Percentiles rank a stretch among this genome's conserved stretches.
phyloP scores from a whole-genome alignment of 2,113 vertebrate genomes.

The Corynorhinus townsendii region DNA sequence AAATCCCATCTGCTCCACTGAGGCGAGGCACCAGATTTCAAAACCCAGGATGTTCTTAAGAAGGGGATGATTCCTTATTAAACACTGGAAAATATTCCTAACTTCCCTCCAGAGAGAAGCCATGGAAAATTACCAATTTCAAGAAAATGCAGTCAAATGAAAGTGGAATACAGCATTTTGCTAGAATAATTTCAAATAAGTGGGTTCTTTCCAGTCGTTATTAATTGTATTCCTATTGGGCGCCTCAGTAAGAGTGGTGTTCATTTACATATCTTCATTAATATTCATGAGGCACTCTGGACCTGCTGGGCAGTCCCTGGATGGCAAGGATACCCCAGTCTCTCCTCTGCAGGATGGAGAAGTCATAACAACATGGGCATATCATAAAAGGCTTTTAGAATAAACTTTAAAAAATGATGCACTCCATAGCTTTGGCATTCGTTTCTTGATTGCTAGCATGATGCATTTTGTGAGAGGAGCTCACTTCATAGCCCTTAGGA shows the following conservation, averaged over 20 bases:
- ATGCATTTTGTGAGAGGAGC: background rate
- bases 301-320: rapidly evolving
- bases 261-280: rapidly evolving
- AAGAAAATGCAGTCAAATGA: background rate
- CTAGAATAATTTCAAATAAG: background rate
- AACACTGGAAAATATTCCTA: conserved; percentile 10
- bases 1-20: background rate
- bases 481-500: background rate
- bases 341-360: background rate
- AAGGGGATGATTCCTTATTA: background rate
- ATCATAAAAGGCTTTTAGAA: rapidly evolving
- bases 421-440: background rate
- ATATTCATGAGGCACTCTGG: background rate
- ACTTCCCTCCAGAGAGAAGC: conserved; percentile 16
- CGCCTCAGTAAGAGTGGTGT: rapidly evolving
- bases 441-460: rapidly evolving
- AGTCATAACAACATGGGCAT: rapidly evolving
- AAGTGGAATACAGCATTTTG: background rate
- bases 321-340: background rate
- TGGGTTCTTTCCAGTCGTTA: background rate
- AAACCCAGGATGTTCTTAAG: background rate
- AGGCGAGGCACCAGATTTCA: background rate
- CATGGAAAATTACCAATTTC: background rate
- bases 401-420: no score
- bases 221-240: background rate